Percentiles rank a stretch among this genome's conserved stretches.
Conservation (phyloP, 2,113 vertebrate species). For the Ahaetulla prasina region DNA sequence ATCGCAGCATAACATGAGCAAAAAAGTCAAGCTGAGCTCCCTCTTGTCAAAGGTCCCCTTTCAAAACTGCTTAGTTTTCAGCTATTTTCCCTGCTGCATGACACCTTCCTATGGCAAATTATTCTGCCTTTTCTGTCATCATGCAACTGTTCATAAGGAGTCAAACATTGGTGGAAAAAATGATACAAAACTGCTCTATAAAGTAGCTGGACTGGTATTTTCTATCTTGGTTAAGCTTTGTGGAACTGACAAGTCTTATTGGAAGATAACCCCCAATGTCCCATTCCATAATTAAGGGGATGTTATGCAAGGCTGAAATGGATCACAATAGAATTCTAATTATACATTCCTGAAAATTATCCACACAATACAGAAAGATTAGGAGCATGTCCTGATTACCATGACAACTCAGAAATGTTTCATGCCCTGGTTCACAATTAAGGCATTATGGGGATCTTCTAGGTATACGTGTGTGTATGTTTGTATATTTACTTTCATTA, state of each 20-base stretch:
- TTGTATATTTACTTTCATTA: not conserved
- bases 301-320: not conserved
- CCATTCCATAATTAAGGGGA: not conserved
- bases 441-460: not conserved
- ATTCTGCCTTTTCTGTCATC: not conserved
- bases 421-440: not conserved
- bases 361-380: not conserved
- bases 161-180: not conserved
- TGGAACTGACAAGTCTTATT: not conserved
- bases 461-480: not conserved
- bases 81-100: not conserved
- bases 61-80: not conserved
- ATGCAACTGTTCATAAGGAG: not conserved
- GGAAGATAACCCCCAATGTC: not conserved
- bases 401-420: not conserved
- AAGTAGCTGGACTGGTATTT: not conserved
- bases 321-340: not conserved
- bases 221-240: not conserved
- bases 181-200: not conserved
- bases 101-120: not conserved
- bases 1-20: not conserved
- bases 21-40: not conserved
- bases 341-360: not conserved
- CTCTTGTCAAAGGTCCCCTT: not conserved
- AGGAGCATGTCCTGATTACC: not conserved